Base-by-base conservation (phyloP, 2,113 vertebrate species). In the Hemicordylus capensis region DNA sequence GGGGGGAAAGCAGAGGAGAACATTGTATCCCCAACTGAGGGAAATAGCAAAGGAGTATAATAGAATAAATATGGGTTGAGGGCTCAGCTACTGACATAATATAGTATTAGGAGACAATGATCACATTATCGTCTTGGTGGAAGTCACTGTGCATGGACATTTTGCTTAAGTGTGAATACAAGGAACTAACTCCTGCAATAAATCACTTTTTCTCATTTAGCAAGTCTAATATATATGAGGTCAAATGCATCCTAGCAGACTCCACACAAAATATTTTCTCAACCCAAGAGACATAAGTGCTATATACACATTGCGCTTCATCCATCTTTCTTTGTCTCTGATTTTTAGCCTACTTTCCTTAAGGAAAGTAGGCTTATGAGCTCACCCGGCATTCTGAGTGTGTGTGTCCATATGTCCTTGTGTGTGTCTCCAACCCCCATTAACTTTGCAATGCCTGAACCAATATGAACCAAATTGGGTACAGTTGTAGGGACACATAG, bases 191-290 rank as follows among this genome's bases (percentile, higher is more conserved):
- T 90, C 70, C 56, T 80, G 51, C 83, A 93, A 93, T 93, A 89
- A 93, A 92, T 93, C 90, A 92, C 19, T 8, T 89, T 89, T 91
- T 90, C 84, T 91, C 67, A 58, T n/a, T 85, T n/a, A 88, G 59
- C 34, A 87, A 89, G 86, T 67, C 54, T 75, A 92, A 81, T 91
- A 89, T 0, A 0, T 86, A 85, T 76, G 83, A 91, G 76, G 80
- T 87, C 87, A 91, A 92, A 91, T 12, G 54, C 77, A 81, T 86
- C 69, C 75, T 14, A 91, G 14, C 1, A 80, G 93, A 91, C 67
- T n/a, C 15, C 64, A 58, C 61, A 51, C 85, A 86, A 89, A 78
- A 73, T 73, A 7, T 10, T 83, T 66, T 37, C 44, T 85, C 73
- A 58, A 51, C 92, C 46, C 56, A 76, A 76, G 56, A 93, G 72